Conservation (phyloP, 1,140 invertebrate species). For the Papilio machaon region DNA sequence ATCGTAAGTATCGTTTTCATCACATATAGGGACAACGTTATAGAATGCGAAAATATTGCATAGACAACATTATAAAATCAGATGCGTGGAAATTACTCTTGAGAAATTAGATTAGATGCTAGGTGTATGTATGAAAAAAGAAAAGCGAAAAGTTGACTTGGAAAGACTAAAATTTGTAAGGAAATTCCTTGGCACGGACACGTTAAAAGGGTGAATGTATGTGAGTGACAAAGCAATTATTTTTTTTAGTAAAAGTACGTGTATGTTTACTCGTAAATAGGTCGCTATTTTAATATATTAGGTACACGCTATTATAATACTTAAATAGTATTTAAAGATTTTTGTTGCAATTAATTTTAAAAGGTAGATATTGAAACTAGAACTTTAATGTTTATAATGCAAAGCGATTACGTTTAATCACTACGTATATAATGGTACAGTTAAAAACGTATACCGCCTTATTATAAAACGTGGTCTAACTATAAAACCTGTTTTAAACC, state of each 20-base stretch:
- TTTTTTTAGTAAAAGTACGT: background rate
- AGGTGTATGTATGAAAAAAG: background rate
- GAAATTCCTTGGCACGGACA: background rate
- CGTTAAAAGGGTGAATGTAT: background rate
- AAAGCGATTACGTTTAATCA: too few relatives aligned
- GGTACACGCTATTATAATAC: too few relatives aligned
- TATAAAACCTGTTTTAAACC: too few relatives aligned
- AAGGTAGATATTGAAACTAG: too few relatives aligned
- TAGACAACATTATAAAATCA: background rate
- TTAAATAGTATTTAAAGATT: too few relatives aligned
- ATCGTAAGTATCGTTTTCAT: slow-evolving; percentile 32
- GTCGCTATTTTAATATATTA: background rate
- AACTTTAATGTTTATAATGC: background rate
- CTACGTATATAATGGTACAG: too few relatives aligned
- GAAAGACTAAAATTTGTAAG: background rate
- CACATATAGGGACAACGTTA: slow-evolving; percentile 15
- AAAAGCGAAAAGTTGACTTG: background rate
- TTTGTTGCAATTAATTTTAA: background rate
- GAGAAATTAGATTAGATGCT: background rate
- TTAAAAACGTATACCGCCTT: too few relatives aligned
- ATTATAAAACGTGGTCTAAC: too few relatives aligned
- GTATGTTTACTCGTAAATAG: background rate
- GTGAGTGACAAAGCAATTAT: background rate
- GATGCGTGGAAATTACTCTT: background rate
- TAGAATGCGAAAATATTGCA: background rate